Percentiles rank a stretch among this genome's conserved stretches.
These are phyloP conservation scores for Pituophis catenifer DNA, from an alignment of 2,113 vertebrate genomes.

Conservation along the genomic window DNA sequence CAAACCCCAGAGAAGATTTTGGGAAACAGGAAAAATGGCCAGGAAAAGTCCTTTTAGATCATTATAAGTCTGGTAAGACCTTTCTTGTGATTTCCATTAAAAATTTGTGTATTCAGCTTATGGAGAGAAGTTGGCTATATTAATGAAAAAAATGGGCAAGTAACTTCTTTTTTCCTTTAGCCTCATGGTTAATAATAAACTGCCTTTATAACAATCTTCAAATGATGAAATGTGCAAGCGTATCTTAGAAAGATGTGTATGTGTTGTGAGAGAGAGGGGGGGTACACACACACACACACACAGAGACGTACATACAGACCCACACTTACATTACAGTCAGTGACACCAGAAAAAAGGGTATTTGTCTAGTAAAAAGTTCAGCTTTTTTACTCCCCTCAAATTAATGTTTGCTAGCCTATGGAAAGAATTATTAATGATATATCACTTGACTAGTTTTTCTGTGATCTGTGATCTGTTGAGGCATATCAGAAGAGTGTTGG, in stretches of 20 bases:
- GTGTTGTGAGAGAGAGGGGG: not conserved
- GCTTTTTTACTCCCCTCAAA: constrained; percentile 25
- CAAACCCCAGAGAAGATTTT: not conserved
- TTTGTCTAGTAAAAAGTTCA: constrained; percentile 35
- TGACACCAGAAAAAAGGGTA: constrained; percentile 27
- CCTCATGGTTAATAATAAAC: constrained; percentile 58
- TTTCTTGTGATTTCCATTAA: constrained; percentile 41
- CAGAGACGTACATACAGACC: not conserved
- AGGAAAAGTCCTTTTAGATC: not conserved
- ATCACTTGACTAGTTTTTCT: constrained; percentile 48
- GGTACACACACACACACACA: not conserved
- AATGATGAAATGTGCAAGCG: constrained; percentile 38
- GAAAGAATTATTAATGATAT: constrained; percentile 61
- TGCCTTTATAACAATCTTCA: constrained; percentile 48
- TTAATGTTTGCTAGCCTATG: constrained; percentile 55
- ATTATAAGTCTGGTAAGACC: constrained; percentile 46
- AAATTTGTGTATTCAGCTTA: constrained; percentile 53
- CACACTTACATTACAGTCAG: constrained; percentile 37
- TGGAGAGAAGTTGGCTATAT: constrained; percentile 51
- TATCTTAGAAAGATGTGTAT: constrained; percentile 25
- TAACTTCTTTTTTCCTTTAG: constrained; percentile 52
- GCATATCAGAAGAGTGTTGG: constrained; percentile 54
- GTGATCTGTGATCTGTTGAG: constrained; percentile 58
- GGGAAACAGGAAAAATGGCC: not conserved
- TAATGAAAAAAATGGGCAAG: constrained; percentile 40